Evolutionary conservation across 2,797 vertebrate species (phyloP).

Genomic region (Balearica regulorum): DNA sequence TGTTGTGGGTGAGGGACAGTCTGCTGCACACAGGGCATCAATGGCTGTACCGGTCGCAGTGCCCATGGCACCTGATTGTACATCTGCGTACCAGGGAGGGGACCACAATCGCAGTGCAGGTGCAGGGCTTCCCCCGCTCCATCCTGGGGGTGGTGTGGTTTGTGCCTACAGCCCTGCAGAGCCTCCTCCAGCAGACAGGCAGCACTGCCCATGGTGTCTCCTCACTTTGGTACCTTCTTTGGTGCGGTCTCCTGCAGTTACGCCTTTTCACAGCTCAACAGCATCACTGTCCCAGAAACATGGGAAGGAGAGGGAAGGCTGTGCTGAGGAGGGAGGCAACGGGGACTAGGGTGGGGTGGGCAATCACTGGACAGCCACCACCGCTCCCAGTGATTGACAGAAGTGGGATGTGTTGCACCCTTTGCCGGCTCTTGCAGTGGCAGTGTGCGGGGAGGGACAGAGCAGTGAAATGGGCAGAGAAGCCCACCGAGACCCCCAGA

Average conservation of each 20-base stretch:
- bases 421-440: background rate
- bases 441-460: background rate
- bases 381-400: fast-evolving
- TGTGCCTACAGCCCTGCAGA: background rate
- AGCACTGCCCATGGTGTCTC: background rate
- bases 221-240: background rate
- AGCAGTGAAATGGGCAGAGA: background rate
- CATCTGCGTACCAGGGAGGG: background rate
- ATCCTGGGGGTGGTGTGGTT: fast-evolving
- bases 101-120: background rate
- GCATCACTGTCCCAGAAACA: background rate
- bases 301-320: background rate
- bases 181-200: background rate
- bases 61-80: background rate
- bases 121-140: background rate
- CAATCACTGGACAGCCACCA: background rate
- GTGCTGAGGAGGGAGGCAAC: background rate
- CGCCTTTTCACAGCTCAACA: fast-evolving
- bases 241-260: background rate
- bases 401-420: background rate
- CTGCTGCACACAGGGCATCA: background rate
- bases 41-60: background rate
- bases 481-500: background rate
- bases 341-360: background rate
- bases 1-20: background rate